phyloP scores from a whole-genome alignment of 2,888 invertebrate genomes.

The Xylocampa areola region DNA sequence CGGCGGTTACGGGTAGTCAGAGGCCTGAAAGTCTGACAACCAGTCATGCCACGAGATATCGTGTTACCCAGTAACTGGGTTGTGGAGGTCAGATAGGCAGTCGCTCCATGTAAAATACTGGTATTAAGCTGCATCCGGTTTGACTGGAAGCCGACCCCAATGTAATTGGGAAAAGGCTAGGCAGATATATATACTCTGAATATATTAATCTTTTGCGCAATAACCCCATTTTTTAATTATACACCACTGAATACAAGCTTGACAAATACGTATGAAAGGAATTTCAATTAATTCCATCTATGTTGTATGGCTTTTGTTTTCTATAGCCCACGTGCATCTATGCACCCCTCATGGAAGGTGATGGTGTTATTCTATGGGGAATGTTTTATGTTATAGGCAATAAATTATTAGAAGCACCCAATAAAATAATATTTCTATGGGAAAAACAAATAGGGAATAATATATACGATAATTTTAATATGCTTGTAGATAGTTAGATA shows the following conservation, averaged over 20 bases:
- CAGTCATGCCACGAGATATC: too few relatives aligned
- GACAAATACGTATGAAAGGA: conserved; percentile 32
- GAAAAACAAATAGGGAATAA: conserved; percentile 48
- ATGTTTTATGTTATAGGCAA: conserved; percentile 45
- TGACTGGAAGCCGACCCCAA: too few relatives aligned
- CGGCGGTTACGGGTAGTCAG: too few relatives aligned
- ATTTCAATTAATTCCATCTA: conserved; percentile 39
- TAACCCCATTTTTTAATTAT: too few relatives aligned
- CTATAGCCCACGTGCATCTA: conserved; percentile 36
- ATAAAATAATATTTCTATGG: conserved; percentile 55
- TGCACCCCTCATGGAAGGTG: conserved; percentile 37
- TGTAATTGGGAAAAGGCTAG: too few relatives aligned
- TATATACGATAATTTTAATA: conserved; percentile 8
- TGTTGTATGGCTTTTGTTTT: conserved; percentile 38
- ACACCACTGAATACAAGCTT: conserved; percentile 31
- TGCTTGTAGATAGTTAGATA: not conserved
- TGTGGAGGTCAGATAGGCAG: too few relatives aligned
- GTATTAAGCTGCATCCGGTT: too few relatives aligned
- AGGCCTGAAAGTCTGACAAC: too few relatives aligned
- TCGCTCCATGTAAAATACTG: too few relatives aligned
- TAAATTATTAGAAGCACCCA: conserved; percentile 42
- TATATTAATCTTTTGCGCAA: too few relatives aligned
- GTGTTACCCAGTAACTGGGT: too few relatives aligned
- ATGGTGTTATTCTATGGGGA: conserved; percentile 26
- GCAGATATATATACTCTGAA: too few relatives aligned